These are phyloP conservation scores for Phoeniculus purpureus DNA, from an alignment of 2,797 vertebrate genomes.

Conservation along the genomic window DNA sequence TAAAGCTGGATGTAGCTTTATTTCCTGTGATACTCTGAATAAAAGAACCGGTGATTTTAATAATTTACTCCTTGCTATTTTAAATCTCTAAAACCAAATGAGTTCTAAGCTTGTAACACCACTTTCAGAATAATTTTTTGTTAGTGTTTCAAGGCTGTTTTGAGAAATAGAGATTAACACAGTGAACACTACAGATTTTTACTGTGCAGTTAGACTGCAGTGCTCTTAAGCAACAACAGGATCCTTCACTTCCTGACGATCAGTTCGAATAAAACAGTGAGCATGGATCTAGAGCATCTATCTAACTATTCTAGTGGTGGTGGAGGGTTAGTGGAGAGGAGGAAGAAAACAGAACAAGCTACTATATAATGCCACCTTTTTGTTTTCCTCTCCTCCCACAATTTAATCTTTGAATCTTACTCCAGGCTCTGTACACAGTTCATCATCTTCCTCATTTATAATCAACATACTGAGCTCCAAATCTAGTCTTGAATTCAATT, in stretches of 20 bases:
- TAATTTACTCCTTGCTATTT: background rate
- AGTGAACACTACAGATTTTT: background rate
- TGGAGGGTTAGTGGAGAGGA: background rate
- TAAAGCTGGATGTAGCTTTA: background rate
- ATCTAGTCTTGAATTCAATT: background rate
- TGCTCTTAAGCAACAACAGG: background rate
- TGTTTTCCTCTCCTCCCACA: background rate
- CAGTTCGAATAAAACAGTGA: background rate
- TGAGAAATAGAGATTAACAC: background rate
- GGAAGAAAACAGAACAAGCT: background rate
- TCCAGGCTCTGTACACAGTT: background rate
- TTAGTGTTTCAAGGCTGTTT: background rate
- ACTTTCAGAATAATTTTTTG: background rate
- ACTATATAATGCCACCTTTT: background rate
- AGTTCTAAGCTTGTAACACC: background rate
- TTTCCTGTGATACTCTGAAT: background rate
- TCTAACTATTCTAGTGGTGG: background rate
- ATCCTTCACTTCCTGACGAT: background rate
- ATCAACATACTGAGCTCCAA: background rate
- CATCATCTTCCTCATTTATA: background rate
- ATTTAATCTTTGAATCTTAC: background rate
- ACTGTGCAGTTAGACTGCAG: background rate
- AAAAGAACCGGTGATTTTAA: background rate
- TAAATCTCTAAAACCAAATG: background rate
- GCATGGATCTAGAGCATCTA: background rate